A percentile compares a stretch with the other conserved stretches of the same genome.
Evolutionary conservation across 2,113 vertebrate genomes (phyloP).

Genomic region (Anoura caudifer): DNA sequence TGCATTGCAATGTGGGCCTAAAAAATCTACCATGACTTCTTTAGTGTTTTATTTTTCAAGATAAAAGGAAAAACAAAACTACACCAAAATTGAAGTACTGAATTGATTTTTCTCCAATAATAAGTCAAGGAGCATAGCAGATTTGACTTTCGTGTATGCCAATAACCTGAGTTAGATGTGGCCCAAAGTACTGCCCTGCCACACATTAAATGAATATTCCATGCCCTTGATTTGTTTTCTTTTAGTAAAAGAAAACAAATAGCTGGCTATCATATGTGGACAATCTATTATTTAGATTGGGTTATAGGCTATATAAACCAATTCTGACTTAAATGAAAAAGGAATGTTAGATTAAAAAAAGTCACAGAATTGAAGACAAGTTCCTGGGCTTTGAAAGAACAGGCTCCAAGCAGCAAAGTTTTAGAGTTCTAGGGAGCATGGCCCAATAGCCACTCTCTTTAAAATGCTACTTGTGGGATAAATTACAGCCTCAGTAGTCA

Average conservation of each 20-base stretch:
- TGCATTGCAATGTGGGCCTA: background rate
- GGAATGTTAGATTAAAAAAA: background rate
- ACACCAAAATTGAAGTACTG: background rate
- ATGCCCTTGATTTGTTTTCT: background rate
- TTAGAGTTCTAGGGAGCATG: background rate
- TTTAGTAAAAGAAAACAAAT: background rate
- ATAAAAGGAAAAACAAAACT: background rate
- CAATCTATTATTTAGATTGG: background rate
- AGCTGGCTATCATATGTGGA: background rate
- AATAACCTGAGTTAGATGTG: background rate
- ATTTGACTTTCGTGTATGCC: background rate
- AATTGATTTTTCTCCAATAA: slow-evolving; percentile 14
- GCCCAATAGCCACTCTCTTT: background rate
- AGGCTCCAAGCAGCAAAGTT: background rate
- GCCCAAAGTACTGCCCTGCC: background rate
- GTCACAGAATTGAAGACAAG: background rate
- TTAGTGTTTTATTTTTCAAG: background rate
- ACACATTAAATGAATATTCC: background rate
- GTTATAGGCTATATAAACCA: background rate
- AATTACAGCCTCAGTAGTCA: background rate
- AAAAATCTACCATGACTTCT: background rate
- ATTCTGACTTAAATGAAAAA: background rate
- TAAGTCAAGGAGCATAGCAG: background rate
- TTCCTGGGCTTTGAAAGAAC: background rate
- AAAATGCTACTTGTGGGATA: background rate